phyloP scores from a whole-genome alignment of 1,140 invertebrate species.

The Sweltsa coloradensis region DNA sequence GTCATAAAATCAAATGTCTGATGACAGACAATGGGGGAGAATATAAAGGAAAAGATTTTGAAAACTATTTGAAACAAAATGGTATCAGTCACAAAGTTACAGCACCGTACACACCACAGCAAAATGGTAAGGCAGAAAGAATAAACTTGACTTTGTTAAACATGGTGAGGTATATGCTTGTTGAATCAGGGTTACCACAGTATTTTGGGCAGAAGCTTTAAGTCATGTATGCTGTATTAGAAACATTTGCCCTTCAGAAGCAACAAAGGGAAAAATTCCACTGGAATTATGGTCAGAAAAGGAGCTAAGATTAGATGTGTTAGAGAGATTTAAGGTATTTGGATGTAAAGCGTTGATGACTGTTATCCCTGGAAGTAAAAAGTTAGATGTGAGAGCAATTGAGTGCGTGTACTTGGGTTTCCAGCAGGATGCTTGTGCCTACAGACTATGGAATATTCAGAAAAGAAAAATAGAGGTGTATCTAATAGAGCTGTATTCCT shows the following conservation, averaged over 20 bases:
- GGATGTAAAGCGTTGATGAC: neutral
- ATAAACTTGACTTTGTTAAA: conserved; percentile 18
- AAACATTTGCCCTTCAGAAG: conserved; percentile 9
- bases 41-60: conserved; percentile 10
- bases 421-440: too few species aligned
- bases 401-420: too few species aligned
- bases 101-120: conserved; percentile 16
- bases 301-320: neutral
- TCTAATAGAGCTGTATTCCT: too few species aligned
- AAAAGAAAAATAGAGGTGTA: too few species aligned
- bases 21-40: conserved; percentile 18
- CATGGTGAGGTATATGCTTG: conserved; percentile 15
- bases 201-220: conserved; percentile 20
- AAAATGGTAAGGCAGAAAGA: conserved; percentile 19
- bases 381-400: too few species aligned
- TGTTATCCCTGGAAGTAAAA: neutral
- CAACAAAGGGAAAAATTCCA: conserved; percentile 9
- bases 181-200: conserved; percentile 17
- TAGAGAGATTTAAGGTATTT: neutral
- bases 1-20: conserved; percentile 13
- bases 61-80: conserved; percentile 1
- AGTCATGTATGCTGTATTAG: conserved; percentile 15
- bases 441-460: too few species aligned
- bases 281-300: conserved; percentile 10
- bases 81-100: conserved; percentile 17